Conservation (phyloP, 1,140 invertebrate genomes). For the Drosophila miranda region DNA sequence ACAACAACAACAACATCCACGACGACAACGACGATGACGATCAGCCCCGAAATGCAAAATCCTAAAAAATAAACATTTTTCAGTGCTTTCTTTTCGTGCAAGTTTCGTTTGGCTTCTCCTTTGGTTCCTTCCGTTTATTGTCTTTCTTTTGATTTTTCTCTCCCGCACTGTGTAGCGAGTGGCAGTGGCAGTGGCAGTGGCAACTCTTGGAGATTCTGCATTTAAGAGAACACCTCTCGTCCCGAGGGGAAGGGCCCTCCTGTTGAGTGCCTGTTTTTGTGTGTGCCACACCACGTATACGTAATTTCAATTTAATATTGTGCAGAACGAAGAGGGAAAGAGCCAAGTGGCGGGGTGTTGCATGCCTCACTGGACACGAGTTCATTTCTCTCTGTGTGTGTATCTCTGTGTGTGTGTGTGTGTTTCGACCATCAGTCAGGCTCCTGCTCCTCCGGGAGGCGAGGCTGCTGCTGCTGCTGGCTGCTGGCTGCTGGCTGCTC, state of each 20-base stretch:
- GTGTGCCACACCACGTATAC: constrained; percentile 49
- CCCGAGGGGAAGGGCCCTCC: neutral
- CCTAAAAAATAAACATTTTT: too few relatives aligned
- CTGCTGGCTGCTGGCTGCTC: constrained; percentile 19
- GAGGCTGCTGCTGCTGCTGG: neutral
- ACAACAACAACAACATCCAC: too few relatives aligned
- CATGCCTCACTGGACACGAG: neutral
- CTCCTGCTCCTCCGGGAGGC: constrained; percentile 1
- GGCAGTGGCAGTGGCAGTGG: constrained; percentile 7
- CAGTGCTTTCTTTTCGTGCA: too few relatives aligned
- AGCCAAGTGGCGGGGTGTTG: neutral
- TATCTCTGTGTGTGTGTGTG: constrained; percentile 42
- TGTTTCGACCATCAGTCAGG: constrained; percentile 29
- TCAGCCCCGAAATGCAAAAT: too few relatives aligned
- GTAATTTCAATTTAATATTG: constrained; percentile 79
- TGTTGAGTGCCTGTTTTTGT: constrained; percentile 10
- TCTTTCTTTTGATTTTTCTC: neutral
- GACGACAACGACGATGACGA: too few relatives aligned
- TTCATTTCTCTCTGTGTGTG: constrained; percentile 17
- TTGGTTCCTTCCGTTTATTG: too few relatives aligned
- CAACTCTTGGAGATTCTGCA: neutral
- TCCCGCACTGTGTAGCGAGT: neutral
- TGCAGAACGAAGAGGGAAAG: neutral
- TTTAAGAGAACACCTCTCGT: neutral
- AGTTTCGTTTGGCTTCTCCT: too few relatives aligned